These are phyloP conservation scores for Pangasius djambal DNA, from an alignment of 2,797 vertebrate species.

Conservation along the genomic window DNA sequence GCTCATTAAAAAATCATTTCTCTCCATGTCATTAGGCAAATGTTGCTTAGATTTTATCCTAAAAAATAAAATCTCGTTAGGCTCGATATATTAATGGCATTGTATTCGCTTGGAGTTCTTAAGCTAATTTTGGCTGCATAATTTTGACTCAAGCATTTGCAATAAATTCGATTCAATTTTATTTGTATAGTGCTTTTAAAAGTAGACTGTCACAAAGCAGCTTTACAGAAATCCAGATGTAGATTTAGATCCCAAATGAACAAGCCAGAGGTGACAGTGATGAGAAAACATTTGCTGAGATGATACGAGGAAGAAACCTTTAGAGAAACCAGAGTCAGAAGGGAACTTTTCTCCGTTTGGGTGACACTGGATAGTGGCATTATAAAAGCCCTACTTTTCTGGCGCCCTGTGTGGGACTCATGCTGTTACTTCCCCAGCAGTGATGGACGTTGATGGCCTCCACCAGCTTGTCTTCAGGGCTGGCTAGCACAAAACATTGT, in stretches of 20 bases:
- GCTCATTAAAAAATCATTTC: not conserved
- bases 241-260: not conserved
- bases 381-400: not conserved
- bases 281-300: not conserved
- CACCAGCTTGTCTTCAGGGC: slow-evolving; percentile 90
- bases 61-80: not conserved
- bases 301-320: not conserved
- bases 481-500: not conserved
- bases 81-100: not conserved
- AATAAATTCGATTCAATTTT: not conserved
- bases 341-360: not conserved
- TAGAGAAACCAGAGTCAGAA: not conserved
- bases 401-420: slow-evolving; percentile 79
- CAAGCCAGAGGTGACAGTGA: not conserved
- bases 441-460: slow-evolving; percentile 97
- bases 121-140: too few relatives aligned
- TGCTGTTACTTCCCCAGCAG: slow-evolving; percentile 92
- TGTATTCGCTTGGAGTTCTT: not conserved
- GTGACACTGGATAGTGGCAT: not conserved
- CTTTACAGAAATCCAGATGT: not conserved
- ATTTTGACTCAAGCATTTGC: not conserved
- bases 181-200: not conserved
- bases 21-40: not conserved
- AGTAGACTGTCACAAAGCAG: not conserved
- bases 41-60: not conserved